Conservation (phyloP, 2,113 vertebrate genomes). For the Ctenomys sociabilis region DNA sequence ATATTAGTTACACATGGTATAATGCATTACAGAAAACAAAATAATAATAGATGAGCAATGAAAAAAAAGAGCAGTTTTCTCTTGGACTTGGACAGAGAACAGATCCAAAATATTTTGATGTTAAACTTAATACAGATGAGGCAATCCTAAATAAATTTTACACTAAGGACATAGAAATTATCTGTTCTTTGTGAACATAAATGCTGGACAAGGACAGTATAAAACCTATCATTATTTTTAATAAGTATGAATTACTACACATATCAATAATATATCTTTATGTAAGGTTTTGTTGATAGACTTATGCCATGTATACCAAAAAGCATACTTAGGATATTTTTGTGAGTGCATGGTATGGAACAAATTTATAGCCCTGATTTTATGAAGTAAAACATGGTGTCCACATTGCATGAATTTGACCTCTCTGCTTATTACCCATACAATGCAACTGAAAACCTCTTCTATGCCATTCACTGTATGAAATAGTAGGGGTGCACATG, state of each 20-base stretch:
- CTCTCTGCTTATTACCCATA: background rate
- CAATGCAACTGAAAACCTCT: background rate
- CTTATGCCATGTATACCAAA: background rate
- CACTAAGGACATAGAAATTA: constrained; percentile 33
- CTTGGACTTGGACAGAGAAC: constrained; percentile 73
- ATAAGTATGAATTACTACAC: constrained; percentile 55
- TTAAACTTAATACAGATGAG: constrained; percentile 80
- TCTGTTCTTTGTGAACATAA: background rate
- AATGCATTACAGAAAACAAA: constrained; percentile 73
- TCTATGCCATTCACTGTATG: background rate
- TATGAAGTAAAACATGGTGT: background rate
- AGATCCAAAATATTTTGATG: constrained; percentile 77
- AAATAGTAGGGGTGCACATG: background rate
- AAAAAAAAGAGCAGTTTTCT: constrained; percentile 73
- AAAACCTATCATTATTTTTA: constrained; percentile 43
- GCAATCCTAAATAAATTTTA: constrained; percentile 63
- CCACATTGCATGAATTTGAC: background rate
- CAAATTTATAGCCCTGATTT: background rate
- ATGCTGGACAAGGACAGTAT: background rate
- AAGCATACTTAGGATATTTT: background rate
- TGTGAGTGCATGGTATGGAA: background rate
- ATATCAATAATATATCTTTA: background rate
- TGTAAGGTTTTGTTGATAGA: constrained; percentile 17
- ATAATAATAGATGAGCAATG: constrained; percentile 74
- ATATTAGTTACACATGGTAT: constrained; percentile 81